Percentiles rank a stretch among this genome's conserved stretches.
phyloP scores from a whole-genome alignment of 2,113 vertebrate genomes.

The Barbus barbus region DNA sequence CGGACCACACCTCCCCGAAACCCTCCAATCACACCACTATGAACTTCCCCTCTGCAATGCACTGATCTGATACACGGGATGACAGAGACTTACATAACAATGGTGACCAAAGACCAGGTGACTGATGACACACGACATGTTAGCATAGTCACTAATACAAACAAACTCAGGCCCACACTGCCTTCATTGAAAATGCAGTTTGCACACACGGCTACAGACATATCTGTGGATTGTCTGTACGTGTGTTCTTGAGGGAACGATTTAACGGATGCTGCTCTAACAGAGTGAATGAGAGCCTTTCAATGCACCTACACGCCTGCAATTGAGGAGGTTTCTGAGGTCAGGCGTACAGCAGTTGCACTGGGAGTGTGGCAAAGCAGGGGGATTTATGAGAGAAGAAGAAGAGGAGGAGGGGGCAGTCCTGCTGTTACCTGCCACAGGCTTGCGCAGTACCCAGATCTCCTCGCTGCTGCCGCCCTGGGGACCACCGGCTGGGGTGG shows the following conservation, averaged over 20 bases:
- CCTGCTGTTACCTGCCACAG: conserved; percentile 88
- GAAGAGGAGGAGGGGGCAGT: conserved; percentile 47
- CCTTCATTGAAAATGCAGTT: conserved; percentile 15
- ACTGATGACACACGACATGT: neutral
- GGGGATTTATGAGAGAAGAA: conserved; percentile 30
- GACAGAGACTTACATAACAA: conserved; percentile 14
- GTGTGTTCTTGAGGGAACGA: neutral
- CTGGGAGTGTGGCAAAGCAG: conserved; percentile 26
- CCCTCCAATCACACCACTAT: conserved; percentile 53
- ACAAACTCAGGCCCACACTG: conserved; percentile 5
- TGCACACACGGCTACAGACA: conserved; percentile 1
- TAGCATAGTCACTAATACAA: neutral
- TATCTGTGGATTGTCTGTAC: neutral
- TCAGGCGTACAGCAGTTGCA: conserved; percentile 46
- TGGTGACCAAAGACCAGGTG: conserved; percentile 8
- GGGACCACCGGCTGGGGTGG: conserved; percentile 79
- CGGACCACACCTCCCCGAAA: conserved; percentile 36
- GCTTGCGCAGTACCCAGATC: conserved; percentile 98
- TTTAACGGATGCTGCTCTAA: conserved; percentile 15
- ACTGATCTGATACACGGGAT: conserved; percentile 59
- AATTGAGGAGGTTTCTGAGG: conserved; percentile 45
- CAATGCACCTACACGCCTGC: conserved; percentile 18
- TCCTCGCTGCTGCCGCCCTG: conserved; percentile 85
- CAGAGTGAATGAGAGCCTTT: neutral
- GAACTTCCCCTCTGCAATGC: conserved; percentile 72